These are phyloP conservation scores for Linepithema humile DNA, from an alignment of 1,140 invertebrate species.

Conservation along the genomic window DNA sequence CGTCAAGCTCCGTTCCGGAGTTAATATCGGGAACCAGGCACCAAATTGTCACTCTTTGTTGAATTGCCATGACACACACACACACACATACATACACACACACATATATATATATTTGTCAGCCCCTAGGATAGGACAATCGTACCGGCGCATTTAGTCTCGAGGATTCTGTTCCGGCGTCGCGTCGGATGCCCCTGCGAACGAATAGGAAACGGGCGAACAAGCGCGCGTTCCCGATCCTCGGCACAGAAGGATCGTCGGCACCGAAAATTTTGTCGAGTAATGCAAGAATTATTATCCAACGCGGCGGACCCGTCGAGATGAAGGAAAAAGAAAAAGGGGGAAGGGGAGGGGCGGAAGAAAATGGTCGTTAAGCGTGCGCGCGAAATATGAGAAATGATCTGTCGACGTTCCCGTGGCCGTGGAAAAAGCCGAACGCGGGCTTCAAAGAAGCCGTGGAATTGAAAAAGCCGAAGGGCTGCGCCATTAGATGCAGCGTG, in stretches of 20 bases:
- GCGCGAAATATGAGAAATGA: conserved; percentile 83
- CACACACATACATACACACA: background rate
- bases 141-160: conserved; percentile 61
- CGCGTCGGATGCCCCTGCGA: background rate
- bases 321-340: conserved; percentile 59
- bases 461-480: conserved; percentile 76
- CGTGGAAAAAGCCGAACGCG: conserved; percentile 67
- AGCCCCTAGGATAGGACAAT: conserved; percentile 71
- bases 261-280: conserved; percentile 77
- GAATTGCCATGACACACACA: conserved; percentile 48
- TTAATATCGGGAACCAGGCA: conserved; percentile 59
- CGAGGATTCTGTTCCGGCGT: conserved; percentile 40
- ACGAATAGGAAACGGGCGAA: conserved; percentile 5
- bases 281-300: conserved; percentile 82
- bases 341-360: conserved; percentile 37
- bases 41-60: conserved; percentile 57
- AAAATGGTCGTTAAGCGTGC: conserved; percentile 67
- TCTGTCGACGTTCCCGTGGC: conserved; percentile 77
- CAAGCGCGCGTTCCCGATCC: conserved; percentile 3
- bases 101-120: conserved; percentile 68
- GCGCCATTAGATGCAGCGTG: conserved; percentile 68
- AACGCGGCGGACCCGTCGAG: conserved; percentile 27
- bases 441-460: conserved; percentile 78
- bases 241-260: conserved; percentile 46
- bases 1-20: conserved; percentile 64